A percentile compares a stretch with the other conserved stretches of the same genome.
Evolutionary conservation across 2,888 invertebrate genomes (phyloP).

Genomic region (Cylindroiulus punctatus): DNA sequence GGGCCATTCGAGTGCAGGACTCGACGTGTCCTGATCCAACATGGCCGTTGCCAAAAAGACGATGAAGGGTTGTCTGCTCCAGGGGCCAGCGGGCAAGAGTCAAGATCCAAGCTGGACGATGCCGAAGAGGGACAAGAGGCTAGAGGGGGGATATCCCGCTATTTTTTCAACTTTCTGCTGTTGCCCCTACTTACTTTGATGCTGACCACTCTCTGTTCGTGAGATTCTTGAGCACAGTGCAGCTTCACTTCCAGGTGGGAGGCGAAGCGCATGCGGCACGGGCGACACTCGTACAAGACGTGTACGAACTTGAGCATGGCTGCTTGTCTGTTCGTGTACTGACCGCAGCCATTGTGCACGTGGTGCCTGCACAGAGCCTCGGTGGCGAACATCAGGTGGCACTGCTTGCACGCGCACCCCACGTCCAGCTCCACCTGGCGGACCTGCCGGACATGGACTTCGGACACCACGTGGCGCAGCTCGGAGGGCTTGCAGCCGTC

Average conservation of each 20-base stretch:
- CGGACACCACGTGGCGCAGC: slow-evolving; percentile 6
- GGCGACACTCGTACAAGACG: slow-evolving; percentile 29
- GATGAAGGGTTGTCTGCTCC: background rate
- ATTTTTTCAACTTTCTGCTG: background rate
- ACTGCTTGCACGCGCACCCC: background rate
- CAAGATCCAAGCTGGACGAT: background rate
- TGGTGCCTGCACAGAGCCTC: slow-evolving; percentile 26
- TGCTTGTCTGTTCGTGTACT: slow-evolving; percentile 27
- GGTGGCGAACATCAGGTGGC: slow-evolving; percentile 43
- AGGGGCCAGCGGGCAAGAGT: background rate
- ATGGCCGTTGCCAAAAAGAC: background rate
- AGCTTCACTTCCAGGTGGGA: slow-evolving; percentile 39
- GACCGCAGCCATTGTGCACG: slow-evolving; percentile 9
- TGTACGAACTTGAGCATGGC: slow-evolving; percentile 47
- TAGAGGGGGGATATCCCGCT: background rate
- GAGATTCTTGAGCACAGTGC: slow-evolving; percentile 47
- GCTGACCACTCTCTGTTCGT: slow-evolving; percentile 38
- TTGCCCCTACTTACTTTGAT: slow-evolving; percentile 8
- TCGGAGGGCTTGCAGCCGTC: slow-evolving; percentile 39
- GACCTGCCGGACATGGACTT: background rate
- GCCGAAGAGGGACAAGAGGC: background rate
- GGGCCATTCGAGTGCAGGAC: background rate
- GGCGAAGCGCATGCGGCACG: slow-evolving; percentile 31
- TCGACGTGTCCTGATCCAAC: slow-evolving; percentile 4
- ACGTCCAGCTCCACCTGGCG: slow-evolving; percentile 15